Evolutionary conservation across 2,888 invertebrate genomes (phyloP), one percentile per base, ranked within the genome.

Genomic region (Heliconius sara): DNA sequence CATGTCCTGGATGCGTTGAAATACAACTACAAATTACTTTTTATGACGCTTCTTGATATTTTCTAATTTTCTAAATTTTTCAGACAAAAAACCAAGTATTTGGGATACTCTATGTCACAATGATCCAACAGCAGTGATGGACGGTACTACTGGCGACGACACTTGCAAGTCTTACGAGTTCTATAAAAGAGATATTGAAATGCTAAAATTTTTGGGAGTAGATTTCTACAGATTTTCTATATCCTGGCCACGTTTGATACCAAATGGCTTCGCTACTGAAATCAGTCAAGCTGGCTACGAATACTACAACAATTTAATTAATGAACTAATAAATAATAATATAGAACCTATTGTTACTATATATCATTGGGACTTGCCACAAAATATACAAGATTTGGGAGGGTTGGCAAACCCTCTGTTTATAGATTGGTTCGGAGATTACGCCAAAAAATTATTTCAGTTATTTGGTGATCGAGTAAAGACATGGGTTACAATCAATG

Each of bases 191-290:
- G 96, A 96, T 83, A 89, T 96, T 1, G 83, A 91, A 83, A 91
- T 96, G 88, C 79, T 96, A 0, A 92, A 90, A 67, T 90, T 91
- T 75, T 83, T 96, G 2, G 93, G 93, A 1, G 95, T 95, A 0
- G 89, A 96, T 72, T 95, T 94, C 83, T 96, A 96, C 85, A 90
- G 96, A 70, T 96, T 96, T 85, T 96, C 96, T 5, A 93, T 96
- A 80, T 95, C 96, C 0, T 97, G 97, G 97, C 88, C 96, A 0
- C 91, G 97, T 79, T 89, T 97, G 19, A 89, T 97, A 67, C 96
- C 97, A 0, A 95, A 90, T 66, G 97, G 96, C 5, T 94, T 93
- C 73, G 82, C 92, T 0, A 92, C 95, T 74, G 88, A 90, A 70
- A 89, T 96, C 30, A 97, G 96, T 86, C 86, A 95, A 83, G 92